phyloP scores from a whole-genome alignment of 23 tunicate genomes.

The Styela plicata region DNA sequence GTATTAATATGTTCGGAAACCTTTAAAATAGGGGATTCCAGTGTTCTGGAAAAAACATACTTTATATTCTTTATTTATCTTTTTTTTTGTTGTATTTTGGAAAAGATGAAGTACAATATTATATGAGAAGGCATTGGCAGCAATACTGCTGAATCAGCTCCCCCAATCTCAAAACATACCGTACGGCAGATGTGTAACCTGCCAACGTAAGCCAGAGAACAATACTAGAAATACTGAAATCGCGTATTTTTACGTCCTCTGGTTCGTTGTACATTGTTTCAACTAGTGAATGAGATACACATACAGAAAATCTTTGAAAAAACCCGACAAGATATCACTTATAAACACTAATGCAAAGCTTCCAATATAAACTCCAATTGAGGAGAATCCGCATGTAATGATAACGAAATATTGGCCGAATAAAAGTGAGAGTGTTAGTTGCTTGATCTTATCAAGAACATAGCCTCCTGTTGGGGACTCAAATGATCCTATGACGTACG shows the following conservation, averaged over 20 bases:
- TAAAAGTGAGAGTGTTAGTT: neutral
- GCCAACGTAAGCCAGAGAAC: constrained; percentile 13
- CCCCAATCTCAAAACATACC: neutral
- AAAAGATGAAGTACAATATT: neutral
- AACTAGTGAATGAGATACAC: constrained; percentile 15
- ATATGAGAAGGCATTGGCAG: constrained; percentile 23
- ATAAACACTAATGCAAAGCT: neutral
- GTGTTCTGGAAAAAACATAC: too few species aligned
- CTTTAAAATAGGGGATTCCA: too few species aligned
- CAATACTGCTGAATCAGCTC: constrained; percentile 5
- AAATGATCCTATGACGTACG: neutral
- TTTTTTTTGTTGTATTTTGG: neutral
- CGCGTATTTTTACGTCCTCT: neutral
- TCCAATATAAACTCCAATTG: neutral
- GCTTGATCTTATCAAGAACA: constrained; percentile 1
- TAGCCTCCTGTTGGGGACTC: constrained; percentile 19
- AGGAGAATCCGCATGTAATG: neutral
- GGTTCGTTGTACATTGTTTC: neutral
- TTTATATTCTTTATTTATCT: too few species aligned
- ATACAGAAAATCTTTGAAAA: constrained; percentile 7
- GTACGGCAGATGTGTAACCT: neutral
- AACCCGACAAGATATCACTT: neutral
- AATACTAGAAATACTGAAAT: constrained; percentile 6
- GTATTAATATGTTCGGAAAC: too few species aligned
- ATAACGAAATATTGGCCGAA: neutral